These are phyloP conservation scores for Hermetia illucens DNA, from an alignment of 1,140 invertebrate species.

Conservation along the genomic window DNA sequence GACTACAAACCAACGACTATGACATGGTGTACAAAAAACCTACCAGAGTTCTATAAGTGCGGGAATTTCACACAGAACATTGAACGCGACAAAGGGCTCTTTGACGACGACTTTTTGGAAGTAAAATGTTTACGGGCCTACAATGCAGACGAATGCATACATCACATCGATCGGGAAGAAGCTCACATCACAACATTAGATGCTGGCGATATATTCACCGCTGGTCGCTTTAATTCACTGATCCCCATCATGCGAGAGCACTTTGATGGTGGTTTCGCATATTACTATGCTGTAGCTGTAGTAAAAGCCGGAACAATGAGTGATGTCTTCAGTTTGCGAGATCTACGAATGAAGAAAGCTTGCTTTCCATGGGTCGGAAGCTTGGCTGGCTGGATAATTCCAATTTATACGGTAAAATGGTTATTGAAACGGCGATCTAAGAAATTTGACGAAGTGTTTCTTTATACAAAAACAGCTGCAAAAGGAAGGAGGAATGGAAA, in stretches of 20 bases:
- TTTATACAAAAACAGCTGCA: constrained; percentile 52
- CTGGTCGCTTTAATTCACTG: constrained; percentile 81
- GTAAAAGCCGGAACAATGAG: constrained; percentile 50
- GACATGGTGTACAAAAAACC: constrained; percentile 64
- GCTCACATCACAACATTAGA: constrained; percentile 80
- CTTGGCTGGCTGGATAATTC: constrained; percentile 85
- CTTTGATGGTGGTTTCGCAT: constrained; percentile 38
- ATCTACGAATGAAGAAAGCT: constrained; percentile 60
- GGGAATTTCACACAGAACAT: constrained; percentile 49
- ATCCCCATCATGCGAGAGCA: constrained; percentile 75
- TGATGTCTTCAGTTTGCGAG: constrained; percentile 44
- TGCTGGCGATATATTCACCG: constrained; percentile 85
- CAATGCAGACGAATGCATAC: constrained; percentile 73
- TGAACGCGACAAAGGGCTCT: constrained; percentile 43
- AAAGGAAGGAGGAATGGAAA: constrained; percentile 59
- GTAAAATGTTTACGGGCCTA: constrained; percentile 50
- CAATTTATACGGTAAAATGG: constrained; percentile 63
- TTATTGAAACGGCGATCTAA: neutral
- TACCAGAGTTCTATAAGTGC: constrained; percentile 62
- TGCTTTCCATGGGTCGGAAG: constrained; percentile 87
- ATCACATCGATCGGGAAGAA: constrained; percentile 53
- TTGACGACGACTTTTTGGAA: constrained; percentile 45
- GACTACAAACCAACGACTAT: constrained; percentile 17
- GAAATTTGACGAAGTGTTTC: neutral
- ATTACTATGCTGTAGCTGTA: constrained; percentile 76